Base-by-base conservation (phyloP, 1,140 invertebrate genomes). In the Aphidius ervi region DNA sequence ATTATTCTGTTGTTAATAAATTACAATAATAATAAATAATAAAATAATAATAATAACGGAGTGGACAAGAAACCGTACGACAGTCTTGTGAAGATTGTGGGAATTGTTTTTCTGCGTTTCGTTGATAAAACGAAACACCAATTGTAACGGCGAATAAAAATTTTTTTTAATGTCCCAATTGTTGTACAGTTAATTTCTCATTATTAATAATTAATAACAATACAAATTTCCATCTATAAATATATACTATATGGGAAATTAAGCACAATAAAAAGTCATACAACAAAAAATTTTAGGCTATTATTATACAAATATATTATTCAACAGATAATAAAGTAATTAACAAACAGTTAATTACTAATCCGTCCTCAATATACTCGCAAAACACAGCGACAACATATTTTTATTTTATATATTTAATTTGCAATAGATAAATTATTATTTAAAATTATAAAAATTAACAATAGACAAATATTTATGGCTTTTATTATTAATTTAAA, bases 1-100 rank as follows among this genome's bases (percentile, higher is more conserved):
- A 55, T 54, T 62, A 58, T 58, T 50, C 54, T 58, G 55, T 46
- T 61, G 62, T 48, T 50, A 53, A 45, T 46, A 23, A 40, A 52
- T 46, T 49, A 56, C 5, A n/a, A 50, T 37, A 56, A 46, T 31
- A 31, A 31, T 31, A 31, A 31, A 31, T 31, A 31, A 31, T 31
- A 20, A 16, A 31, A 31, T 31, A 23, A 48, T 31, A 55, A 9
- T 6, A 53, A 7, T 41, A 37, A 48, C 20, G 20, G 47, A 20
- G 10, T 7, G 20, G 47, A 20, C 31, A 46, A 46, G 16, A 54
- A 48, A 63, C 42, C 53, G 70, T 65, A 68, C 66, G 67, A 69
- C 68, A 65, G 70, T 71, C 72, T 70, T 68, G 66, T 70, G 68
- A 68, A 68, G 69, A 75, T 73, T 75, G 74, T 76, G 70, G 72